These are phyloP conservation scores for Regulus satrapa DNA, from an alignment of 2,113 vertebrate genomes.

Conservation along the genomic window DNA sequence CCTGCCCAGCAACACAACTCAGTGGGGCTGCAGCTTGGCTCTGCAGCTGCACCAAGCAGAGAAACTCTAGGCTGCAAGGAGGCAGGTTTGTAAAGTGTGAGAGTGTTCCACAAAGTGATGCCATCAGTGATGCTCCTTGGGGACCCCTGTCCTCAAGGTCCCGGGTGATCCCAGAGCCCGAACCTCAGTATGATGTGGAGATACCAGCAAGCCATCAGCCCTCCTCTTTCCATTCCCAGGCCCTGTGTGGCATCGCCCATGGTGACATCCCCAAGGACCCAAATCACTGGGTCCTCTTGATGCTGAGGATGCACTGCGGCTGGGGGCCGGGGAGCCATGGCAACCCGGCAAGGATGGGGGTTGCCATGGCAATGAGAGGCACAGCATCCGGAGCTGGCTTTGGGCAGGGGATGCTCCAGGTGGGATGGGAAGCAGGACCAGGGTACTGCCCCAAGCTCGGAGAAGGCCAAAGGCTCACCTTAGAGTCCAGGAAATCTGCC, in stretches of 20 bases:
- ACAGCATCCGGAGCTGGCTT: neutral
- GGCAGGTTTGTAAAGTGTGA: neutral
- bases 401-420: conserved; percentile 18
- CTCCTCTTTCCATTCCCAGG: neutral
- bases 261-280: neutral
- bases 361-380: conserved; percentile 46
- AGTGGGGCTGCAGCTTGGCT: fast-evolving
- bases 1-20: neutral
- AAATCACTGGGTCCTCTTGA: neutral
- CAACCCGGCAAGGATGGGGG: conserved; percentile 31
- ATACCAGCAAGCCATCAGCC: neutral
- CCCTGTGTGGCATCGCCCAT: fast-evolving
- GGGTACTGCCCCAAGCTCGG: neutral
- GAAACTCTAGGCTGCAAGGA: neutral
- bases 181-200: neutral
- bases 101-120: fast-evolving
- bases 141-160: neutral
- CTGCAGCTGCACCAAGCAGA: fast-evolving
- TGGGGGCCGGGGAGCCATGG: conserved; percentile 51
- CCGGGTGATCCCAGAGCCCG: fast-evolving
- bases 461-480: neutral
- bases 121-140: neutral
- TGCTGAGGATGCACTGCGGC: neutral
- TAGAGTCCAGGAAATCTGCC: neutral
- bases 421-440: neutral